A percentile compares a stretch with the other conserved stretches of the same genome.
Evolutionary conservation across 2,113 vertebrate species (phyloP).

Genomic region (Percina caprodes): DNA sequence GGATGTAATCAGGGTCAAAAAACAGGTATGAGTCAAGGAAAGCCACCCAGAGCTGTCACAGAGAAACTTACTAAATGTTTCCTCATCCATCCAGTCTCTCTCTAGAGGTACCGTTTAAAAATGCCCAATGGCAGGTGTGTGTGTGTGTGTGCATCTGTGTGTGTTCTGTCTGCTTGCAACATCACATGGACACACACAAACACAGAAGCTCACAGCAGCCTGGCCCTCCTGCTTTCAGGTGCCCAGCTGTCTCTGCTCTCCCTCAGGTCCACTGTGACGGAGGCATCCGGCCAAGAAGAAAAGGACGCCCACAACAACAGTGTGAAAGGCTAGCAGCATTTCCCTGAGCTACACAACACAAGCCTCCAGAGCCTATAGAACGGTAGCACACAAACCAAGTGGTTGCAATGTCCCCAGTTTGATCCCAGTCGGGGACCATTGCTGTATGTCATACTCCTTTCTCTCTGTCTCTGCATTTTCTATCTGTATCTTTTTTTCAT

Average conservation of each 20-base stretch:
- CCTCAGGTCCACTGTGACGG: slow-evolving; percentile 20
- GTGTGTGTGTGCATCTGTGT: background rate
- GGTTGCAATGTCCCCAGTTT: background rate
- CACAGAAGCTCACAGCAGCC: slow-evolving; percentile 6
- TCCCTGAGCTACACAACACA: background rate
- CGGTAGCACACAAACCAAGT: background rate
- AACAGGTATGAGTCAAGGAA: slow-evolving; percentile 27
- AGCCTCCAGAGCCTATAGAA: background rate
- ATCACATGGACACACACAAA: slow-evolving; percentile 7
- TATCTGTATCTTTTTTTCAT: background rate
- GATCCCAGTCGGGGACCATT: background rate
- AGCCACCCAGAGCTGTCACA: slow-evolving; percentile 27
- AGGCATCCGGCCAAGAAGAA: slow-evolving; percentile 17
- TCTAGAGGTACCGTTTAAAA: slow-evolving; percentile 14
- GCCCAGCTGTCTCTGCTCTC: slow-evolving; percentile 39
- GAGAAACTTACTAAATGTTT: slow-evolving; percentile 48
- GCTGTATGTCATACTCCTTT: background rate
- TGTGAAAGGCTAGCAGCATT: slow-evolving; percentile 12
- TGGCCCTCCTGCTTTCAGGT: background rate
- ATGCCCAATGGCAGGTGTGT: slow-evolving; percentile 1
- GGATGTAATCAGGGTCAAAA: slow-evolving; percentile 35
- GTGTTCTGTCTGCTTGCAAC: background rate
- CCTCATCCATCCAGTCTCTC: slow-evolving; percentile 15
- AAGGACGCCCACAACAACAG: background rate
- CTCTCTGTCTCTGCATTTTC: background rate